Evolutionary conservation across 2,113 vertebrate genomes (phyloP).

Genomic region (Brachypteracias leptosomus): DNA sequence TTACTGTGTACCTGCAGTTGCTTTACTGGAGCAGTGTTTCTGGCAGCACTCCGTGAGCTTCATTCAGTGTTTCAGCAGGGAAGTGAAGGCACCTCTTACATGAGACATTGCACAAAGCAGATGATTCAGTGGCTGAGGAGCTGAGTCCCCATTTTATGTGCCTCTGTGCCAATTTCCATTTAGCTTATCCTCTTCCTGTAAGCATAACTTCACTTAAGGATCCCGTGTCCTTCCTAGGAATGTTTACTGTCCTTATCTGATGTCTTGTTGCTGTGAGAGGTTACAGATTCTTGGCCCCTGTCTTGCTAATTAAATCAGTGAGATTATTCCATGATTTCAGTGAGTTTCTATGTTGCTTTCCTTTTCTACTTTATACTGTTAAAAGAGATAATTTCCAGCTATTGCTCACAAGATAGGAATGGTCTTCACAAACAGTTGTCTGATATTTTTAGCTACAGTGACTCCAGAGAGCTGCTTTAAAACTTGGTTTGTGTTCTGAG

Average conservation of each 20-base stretch:
- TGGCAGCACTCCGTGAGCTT: accelerated
- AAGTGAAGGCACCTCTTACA: not conserved
- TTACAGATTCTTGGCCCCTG: not conserved
- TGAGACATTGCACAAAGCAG: not conserved
- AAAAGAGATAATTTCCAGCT: constrained; percentile 17
- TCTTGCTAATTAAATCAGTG: not conserved
- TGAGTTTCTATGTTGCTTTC: not conserved
- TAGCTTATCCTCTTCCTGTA: not conserved
- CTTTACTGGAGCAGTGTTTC: not conserved
- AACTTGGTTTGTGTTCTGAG: not conserved
- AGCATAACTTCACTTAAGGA: not conserved
- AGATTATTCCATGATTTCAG: constrained; percentile 5
- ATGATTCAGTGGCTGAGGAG: not conserved
- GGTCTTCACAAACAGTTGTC: not conserved
- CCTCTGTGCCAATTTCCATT: not conserved
- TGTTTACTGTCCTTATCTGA: not conserved
- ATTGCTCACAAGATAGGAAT: constrained; percentile 36
- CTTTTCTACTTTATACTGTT: not conserved
- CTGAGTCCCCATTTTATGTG: not conserved
- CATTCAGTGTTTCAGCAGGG: not conserved
- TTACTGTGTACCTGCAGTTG: not conserved
- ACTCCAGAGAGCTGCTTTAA: not conserved
- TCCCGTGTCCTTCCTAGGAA: not conserved
- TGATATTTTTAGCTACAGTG: constrained; percentile 18
- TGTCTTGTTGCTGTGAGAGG: not conserved